Percentiles rank a stretch among this genome's conserved stretches.
Conservation (phyloP, 92 coral and sea anemone species). For the Virgularia gustaviana region DNA sequence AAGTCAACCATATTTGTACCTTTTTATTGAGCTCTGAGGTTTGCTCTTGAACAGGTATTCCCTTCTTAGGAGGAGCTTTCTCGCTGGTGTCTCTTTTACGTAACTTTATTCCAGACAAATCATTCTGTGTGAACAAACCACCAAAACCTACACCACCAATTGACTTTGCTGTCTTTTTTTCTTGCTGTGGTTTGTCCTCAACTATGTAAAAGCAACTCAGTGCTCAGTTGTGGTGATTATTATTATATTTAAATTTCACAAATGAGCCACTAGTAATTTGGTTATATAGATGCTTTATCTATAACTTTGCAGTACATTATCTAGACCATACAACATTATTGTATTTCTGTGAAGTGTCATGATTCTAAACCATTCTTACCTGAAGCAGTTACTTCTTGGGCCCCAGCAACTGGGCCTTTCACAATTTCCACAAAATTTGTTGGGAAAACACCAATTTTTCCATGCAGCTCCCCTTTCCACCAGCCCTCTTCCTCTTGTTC, state of each 20-base stretch:
- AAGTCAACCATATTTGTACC: conserved; percentile 5
- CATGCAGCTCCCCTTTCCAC: conserved; percentile 75
- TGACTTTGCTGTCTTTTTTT: conserved; percentile 40
- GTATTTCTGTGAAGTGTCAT: neutral
- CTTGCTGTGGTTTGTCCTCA: conserved; percentile 1
- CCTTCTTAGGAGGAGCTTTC: neutral
- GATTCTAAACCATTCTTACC: neutral
- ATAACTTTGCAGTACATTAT: neutral
- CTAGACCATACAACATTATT: neutral
- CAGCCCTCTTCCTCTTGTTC: conserved; percentile 80
- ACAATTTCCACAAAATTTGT: conserved; percentile 78
- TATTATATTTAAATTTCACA: too few relatives aligned
- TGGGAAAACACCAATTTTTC: conserved; percentile 73
- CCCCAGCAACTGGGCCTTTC: conserved; percentile 28
- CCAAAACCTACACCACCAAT: conserved; percentile 88
- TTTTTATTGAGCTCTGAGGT: conserved; percentile 22
- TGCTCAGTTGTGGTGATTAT: conserved; percentile 10
- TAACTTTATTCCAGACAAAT: conserved; percentile 66
- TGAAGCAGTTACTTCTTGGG: conserved; percentile 2
- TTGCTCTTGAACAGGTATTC: neutral
- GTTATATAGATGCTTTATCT: too few relatives aligned
- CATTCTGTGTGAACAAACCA: conserved; percentile 55
- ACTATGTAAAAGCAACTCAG: neutral
- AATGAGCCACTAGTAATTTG: too few relatives aligned
- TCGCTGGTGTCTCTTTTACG: conserved; percentile 52